Base-by-base conservation (phyloP, 2,888 invertebrate genomes). In the Dermolepida albohirtum region DNA sequence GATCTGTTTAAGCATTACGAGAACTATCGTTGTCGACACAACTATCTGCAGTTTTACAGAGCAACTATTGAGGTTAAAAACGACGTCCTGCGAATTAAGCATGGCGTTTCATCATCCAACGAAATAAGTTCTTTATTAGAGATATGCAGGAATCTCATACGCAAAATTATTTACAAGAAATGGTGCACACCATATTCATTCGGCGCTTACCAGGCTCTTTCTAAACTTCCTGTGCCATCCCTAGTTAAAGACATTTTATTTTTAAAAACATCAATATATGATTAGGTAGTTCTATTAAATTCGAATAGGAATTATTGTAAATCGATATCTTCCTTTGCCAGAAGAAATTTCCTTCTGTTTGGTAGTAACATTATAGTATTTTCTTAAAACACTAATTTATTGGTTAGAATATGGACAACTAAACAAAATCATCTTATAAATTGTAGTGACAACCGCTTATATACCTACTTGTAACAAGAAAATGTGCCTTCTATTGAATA, bases 261-360 rank as follows among this genome's bases (percentile, higher is more conserved):
- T 22, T 76, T 76, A 70, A 74, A 75, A 65, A 72, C 29, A n/a
- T 74, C 73, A 43, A 49, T 78, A 50, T 76, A 77, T 69, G 22
- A 4, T 22, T 22, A 22, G 22, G 1, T 22, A 22, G 22, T 22
- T 22, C 22, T 22, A n/a, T n/a, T n/a, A n/a, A n/a, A n/a, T n/a
- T n/a, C n/a, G n/a, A n/a, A n/a, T n/a, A n/a, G n/a, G n/a, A n/a
- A n/a, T n/a, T n/a, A n/a, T n/a, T n/a, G n/a, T n/a, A n/a, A n/a
- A n/a, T n/a, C n/a, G n/a, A n/a, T n/a, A n/a, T n/a, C n/a, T n/a
- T n/a, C n/a, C n/a, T n/a, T n/a, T n/a, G n/a, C n/a, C n/a, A n/a
- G n/a, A n/a, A n/a, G n/a, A n/a, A n/a, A n/a, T n/a, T n/a, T n/a
- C n/a, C n/a, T n/a, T n/a, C n/a, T n/a, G n/a, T n/a, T n/a, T n/a